phyloP scores from a whole-genome alignment of 2,888 invertebrate species.

The Dorcus hopei region DNA sequence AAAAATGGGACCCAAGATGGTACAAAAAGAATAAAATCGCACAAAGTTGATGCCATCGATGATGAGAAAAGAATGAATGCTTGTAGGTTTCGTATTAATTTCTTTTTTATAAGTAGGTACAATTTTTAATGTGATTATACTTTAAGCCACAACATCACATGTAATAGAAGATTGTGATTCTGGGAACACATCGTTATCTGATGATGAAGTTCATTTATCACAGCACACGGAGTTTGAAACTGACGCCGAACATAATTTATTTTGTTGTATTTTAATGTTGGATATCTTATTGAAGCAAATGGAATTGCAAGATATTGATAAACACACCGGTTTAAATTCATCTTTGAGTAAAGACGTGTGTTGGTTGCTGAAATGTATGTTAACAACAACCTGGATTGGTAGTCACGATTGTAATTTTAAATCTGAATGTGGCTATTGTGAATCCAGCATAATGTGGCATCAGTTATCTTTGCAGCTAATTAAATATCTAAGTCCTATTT shows the following conservation, averaged over 20 bases:
- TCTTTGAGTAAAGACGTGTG: conserved; percentile 72
- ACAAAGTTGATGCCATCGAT: conserved; percentile 37
- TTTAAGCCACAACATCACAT: conserved; percentile 50
- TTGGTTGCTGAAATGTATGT: conserved; percentile 71
- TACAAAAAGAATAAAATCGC: conserved; percentile 48
- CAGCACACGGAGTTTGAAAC: conserved; percentile 67
- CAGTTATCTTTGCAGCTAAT: conserved; percentile 80
- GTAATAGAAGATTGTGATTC: conserved; percentile 66
- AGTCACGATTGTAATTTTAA: conserved; percentile 58
- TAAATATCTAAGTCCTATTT: conserved; percentile 73
- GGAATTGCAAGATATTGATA: conserved; percentile 81
- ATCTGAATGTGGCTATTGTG: conserved; percentile 87
- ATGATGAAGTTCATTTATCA: conserved; percentile 62
- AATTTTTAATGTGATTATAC: conserved; percentile 14
- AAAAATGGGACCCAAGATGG: conserved; percentile 52
- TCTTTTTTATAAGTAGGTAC: neutral
- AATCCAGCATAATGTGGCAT: conserved; percentile 92
- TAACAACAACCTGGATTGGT: conserved; percentile 70
- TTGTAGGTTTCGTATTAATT: neutral
- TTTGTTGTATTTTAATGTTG: conserved; percentile 94
- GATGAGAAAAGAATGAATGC: neutral
- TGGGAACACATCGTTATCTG: conserved; percentile 65
- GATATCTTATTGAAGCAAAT: conserved; percentile 94
- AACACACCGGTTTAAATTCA: conserved; percentile 75
- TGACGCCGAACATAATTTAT: conserved; percentile 75